phyloP scores from a whole-genome alignment of 1,140 invertebrate species.

The Rhizoglyphus robini region DNA sequence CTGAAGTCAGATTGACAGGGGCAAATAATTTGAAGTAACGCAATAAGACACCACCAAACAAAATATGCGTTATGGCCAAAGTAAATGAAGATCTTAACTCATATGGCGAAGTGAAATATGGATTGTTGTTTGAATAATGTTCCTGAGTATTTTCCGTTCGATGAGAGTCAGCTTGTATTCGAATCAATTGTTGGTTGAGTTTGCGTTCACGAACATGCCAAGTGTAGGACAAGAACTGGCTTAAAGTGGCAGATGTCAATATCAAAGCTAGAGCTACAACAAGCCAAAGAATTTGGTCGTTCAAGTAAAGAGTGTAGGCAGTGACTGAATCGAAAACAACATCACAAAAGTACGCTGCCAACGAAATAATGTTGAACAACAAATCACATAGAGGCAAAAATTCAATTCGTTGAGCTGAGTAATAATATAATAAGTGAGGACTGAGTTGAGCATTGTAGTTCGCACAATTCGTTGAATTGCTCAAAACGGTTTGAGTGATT shows the following conservation, averaged over 20 bases:
- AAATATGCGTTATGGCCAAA: constrained; percentile 46
- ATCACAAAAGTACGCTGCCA: constrained; percentile 81
- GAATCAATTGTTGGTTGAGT: background rate
- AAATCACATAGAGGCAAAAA: constrained; percentile 75
- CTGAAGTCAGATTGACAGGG: constrained; percentile 62
- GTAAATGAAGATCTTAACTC: background rate
- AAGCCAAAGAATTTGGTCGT: constrained; percentile 44
- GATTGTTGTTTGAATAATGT: background rate
- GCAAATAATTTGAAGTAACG: constrained; percentile 72
- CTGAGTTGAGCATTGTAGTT: background rate
- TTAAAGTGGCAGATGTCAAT: constrained; percentile 51
- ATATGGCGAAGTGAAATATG: background rate
- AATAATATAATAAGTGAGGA: constrained; percentile 5
- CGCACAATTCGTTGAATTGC: background rate
- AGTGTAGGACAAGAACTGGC: constrained; percentile 45
- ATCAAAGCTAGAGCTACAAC: constrained; percentile 51
- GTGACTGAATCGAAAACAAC: constrained; percentile 73
- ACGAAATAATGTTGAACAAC: constrained; percentile 74
- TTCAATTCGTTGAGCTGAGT: constrained; percentile 36
- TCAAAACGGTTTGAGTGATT: background rate
- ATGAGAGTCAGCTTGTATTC: background rate
- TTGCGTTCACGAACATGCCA: constrained; percentile 36
- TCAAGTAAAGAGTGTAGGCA: constrained; percentile 57
- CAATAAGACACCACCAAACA: constrained; percentile 72
- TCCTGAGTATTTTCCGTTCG: background rate